Evolutionary conservation across 2,113 vertebrate genomes (phyloP), one percentile per base, ranked within the genome.

Genomic region (Melanerpes aurifrons): DNA sequence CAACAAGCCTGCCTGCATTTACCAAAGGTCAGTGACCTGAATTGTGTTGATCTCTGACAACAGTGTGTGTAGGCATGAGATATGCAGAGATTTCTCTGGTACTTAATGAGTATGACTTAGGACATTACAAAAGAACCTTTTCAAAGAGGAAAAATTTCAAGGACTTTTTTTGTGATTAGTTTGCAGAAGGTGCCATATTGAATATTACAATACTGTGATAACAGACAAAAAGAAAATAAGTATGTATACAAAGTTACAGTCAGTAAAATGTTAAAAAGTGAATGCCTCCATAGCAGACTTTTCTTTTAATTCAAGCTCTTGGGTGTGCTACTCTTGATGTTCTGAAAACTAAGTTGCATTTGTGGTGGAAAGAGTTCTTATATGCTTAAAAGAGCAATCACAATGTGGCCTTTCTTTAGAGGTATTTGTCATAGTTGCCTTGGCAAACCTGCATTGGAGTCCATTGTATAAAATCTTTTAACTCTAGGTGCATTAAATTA

Each of bases 1-100:
- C 78, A 93, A 89, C 91, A 92, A 86, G 74, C 89, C 81, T 94
- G 86, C 87, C 84, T 86, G 87, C 84, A 35, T 85, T 92, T 82
- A 53, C 61, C 8, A 8, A 96, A 94, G 96, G 92, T 89, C 82
- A 85, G 91, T 95, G 96, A 93, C 95, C 85, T 93, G 87, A 92
- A 96, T 95, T 89, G 66, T 93, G 81, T 48, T 94, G 48, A 59
- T 91, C 78, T 89, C 81, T 82, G 78, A 80, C 89, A 93, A 31
- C 84, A 73, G 71, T 70, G 53, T 83, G 31, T 91, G 47, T 37
- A 89, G 72, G 53, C 78, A 62, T 67, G 85, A 92, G 72, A 66
- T 82, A 57, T 13, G 56, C 78, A 93, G 71, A 77, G 81, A 32
- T 61, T 93, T 87, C 72, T 91, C 47, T 68, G 18, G 6, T 53